Conservation (phyloP, 2,113 vertebrate species). For the Lycaon pictus region DNA sequence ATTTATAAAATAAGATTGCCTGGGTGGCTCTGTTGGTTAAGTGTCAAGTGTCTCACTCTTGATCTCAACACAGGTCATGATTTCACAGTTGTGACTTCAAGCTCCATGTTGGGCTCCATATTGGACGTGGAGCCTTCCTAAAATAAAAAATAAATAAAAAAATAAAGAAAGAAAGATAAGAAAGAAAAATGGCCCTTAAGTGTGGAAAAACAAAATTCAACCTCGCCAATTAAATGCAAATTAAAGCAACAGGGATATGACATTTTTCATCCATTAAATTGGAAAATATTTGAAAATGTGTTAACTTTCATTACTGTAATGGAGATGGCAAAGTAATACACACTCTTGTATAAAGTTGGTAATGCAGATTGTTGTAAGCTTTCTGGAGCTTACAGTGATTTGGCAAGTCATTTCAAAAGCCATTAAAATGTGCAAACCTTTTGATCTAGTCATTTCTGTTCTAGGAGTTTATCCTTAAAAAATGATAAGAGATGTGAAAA, state of each 20-base stretch:
- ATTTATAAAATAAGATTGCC: background rate
- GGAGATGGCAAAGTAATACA: conserved; percentile 54
- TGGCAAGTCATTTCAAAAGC: conserved; percentile 30
- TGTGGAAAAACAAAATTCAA: conserved; percentile 42
- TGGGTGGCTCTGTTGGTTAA: background rate
- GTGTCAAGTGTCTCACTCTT: background rate
- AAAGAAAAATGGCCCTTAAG: background rate
- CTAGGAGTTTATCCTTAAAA: conserved; percentile 21
- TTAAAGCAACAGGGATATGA: conserved; percentile 39
- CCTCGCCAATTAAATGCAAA: conserved; percentile 67
- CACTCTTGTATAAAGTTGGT: conserved; percentile 35
- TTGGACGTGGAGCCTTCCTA: background rate
- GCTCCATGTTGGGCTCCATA: background rate
- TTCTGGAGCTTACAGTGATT: conserved; percentile 44
- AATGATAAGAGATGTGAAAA: conserved; percentile 5
- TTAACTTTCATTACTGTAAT: conserved; percentile 55
- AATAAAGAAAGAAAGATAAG: background rate
- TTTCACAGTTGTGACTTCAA: background rate
- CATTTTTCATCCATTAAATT: conserved; percentile 65
- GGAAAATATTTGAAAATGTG: conserved; percentile 69
- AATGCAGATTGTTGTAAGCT: conserved; percentile 54
- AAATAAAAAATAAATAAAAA: background rate
- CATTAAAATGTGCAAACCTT: background rate
- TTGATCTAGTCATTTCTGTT: conserved; percentile 34
- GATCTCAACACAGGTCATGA: background rate